phyloP scores from a whole-genome alignment of 2,888 invertebrate genomes.

The Ctena decussata region DNA sequence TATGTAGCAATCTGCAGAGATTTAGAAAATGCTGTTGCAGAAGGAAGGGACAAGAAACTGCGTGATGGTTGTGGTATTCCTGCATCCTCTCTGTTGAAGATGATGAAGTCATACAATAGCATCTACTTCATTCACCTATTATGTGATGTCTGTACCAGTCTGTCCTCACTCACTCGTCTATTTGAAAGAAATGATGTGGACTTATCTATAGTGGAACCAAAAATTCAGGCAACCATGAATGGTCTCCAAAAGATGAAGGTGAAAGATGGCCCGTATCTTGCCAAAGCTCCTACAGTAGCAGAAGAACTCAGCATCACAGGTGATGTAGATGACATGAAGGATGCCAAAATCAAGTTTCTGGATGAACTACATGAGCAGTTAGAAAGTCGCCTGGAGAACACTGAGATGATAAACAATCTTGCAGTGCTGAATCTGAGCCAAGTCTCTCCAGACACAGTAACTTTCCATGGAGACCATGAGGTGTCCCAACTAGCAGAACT shows the following conservation, averaged over 20 bases:
- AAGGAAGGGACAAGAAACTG: constrained; percentile 39
- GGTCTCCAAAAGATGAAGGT: constrained; percentile 20
- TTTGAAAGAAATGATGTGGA: constrained; percentile 37
- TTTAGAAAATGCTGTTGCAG: constrained; percentile 38
- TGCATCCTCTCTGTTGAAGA: constrained; percentile 31
- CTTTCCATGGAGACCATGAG: constrained; percentile 38
- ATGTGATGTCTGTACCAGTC: constrained; percentile 33
- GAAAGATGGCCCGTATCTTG: background rate
- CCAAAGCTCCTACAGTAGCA: background rate
- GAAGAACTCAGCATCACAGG: too few species aligned
- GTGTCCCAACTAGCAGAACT: constrained; percentile 18
- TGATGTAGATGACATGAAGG: background rate
- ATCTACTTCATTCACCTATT: constrained; percentile 41
- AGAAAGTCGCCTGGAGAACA: constrained; percentile 26
- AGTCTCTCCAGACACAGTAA: background rate
- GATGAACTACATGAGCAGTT: constrained; percentile 1
- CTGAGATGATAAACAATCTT: constrained; percentile 22
- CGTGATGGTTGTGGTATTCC: constrained; percentile 26
- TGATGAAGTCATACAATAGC: constrained; percentile 36
- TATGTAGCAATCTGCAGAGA: constrained; percentile 41
- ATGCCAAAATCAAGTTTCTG: constrained; percentile 4
- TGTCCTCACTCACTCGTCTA: too few species aligned
- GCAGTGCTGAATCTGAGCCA: constrained; percentile 31
- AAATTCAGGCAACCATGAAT: background rate
- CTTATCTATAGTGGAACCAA: constrained; percentile 30